phyloP scores from a whole-genome alignment of 2,797 vertebrate species.

The Apogon hyalosoma region DNA sequence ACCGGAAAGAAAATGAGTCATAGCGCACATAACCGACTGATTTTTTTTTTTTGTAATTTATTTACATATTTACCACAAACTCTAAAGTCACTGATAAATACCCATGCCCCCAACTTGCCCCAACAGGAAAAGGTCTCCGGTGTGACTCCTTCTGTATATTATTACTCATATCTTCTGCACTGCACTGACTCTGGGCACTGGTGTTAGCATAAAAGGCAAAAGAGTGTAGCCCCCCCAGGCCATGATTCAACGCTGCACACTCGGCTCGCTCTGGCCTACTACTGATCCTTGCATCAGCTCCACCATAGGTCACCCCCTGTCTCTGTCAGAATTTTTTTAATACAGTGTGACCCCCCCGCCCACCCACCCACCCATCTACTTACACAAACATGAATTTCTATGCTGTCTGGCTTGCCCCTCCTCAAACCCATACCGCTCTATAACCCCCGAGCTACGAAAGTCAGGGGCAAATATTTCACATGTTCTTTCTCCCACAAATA shows the following conservation, averaged over 20 bases:
- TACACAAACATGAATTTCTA: constrained; percentile 3
- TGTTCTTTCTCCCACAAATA: constrained; percentile 4
- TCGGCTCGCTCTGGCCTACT: background rate
- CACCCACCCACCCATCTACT: background rate
- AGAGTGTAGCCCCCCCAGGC: background rate
- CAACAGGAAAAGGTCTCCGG: too few relatives aligned
- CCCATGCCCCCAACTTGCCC: background rate
- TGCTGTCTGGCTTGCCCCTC: background rate
- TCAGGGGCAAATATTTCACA: background rate
- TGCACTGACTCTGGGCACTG: background rate
- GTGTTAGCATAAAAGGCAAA: constrained; percentile 2
- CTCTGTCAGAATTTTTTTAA: background rate
- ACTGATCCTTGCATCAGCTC: constrained; percentile 2
- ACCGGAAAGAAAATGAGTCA: too few relatives aligned
- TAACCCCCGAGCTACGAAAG: background rate
- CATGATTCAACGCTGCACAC: background rate
- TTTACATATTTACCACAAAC: too few relatives aligned
- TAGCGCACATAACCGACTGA: too few relatives aligned
- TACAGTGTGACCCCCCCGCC: background rate
- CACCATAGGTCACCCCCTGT: background rate
- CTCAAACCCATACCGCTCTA: background rate
- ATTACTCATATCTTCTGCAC: background rate
- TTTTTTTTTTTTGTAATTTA: too few relatives aligned
- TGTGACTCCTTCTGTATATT: background rate
- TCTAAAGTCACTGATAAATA: background rate